Evolutionary conservation across 2,113 vertebrate species (phyloP).

Genomic region (Hippocampus abdominalis): DNA sequence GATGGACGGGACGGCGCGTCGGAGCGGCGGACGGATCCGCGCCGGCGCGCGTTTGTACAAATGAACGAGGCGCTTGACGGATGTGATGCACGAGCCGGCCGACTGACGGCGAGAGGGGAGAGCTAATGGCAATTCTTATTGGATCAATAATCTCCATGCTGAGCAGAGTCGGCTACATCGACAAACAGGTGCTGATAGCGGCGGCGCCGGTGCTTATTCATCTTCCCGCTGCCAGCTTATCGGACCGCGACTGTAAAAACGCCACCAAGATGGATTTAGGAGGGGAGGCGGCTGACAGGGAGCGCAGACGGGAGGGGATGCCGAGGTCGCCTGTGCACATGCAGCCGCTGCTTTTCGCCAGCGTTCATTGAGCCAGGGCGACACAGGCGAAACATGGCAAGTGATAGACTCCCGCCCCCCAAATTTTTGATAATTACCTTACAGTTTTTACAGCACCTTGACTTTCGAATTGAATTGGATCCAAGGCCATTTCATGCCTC

Average conservation of each 20-base stretch:
- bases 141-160: slow-evolving; percentile 99
- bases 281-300: slow-evolving; percentile 40
- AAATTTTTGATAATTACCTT: no score
- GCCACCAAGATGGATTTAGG: slow-evolving; percentile 86
- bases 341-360: background rate
- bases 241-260: slow-evolving; percentile 86
- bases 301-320: slow-evolving; percentile 34
- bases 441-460: no score
- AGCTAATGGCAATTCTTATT: slow-evolving; percentile 95
- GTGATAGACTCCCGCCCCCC: no score
- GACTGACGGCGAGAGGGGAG: slow-evolving; percentile 52
- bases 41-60: slow-evolving; percentile 70
- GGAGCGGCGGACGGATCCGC: slow-evolving; percentile 7
- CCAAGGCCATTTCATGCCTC: no score
- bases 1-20: slow-evolving; percentile 37
- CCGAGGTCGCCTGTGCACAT: slow-evolving; percentile 13
- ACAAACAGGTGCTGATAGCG: slow-evolving; percentile 95
- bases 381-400: accelerated
- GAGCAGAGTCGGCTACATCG: slow-evolving; percentile 89
- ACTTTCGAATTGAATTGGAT: no score
- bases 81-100: slow-evolving; percentile 81
- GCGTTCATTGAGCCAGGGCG: background rate
- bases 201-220: slow-evolving; percentile 84
- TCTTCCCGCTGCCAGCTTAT: slow-evolving; percentile 88
- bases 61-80: slow-evolving; percentile 74